These are phyloP conservation scores for Apis cerana DNA, from an alignment of 1,140 invertebrate species.

Conservation along the genomic window DNA sequence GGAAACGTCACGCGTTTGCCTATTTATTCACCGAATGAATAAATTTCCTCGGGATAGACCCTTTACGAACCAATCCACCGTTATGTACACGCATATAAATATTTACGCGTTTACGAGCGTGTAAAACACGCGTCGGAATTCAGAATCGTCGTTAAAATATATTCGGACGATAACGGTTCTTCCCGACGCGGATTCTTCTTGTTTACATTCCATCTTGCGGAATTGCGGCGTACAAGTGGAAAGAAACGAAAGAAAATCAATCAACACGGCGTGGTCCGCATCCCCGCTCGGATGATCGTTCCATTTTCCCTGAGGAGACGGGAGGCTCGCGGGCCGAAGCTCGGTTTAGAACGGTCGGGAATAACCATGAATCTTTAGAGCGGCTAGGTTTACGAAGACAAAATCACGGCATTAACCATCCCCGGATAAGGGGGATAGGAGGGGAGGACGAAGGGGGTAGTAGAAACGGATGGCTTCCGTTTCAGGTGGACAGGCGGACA, in stretches of 20 bases:
- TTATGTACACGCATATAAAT: too few relatives aligned
- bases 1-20: background rate
- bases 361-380: constrained; percentile 46
- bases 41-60: too few relatives aligned
- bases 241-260: too few relatives aligned
- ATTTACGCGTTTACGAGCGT: too few relatives aligned
- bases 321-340: background rate
- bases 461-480: constrained; percentile 65
- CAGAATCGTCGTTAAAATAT: too few relatives aligned
- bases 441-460: constrained; percentile 47
- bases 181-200: too few relatives aligned
- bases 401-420: constrained; percentile 50
- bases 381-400: constrained; percentile 31
- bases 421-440: constrained; percentile 35
- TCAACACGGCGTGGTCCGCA: background rate
- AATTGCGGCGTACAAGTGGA: too few relatives aligned
- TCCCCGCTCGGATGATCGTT: background rate
- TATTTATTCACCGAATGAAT: too few relatives aligned
- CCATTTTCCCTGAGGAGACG: background rate
- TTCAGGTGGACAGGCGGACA: constrained; percentile 62
- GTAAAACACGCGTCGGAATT: too few relatives aligned
- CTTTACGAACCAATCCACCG: too few relatives aligned
- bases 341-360: background rate
- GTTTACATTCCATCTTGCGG: too few relatives aligned
- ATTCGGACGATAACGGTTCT: too few relatives aligned